Base-by-base conservation (phyloP, 2,113 vertebrate genomes). In the Zosterops lateralis region DNA sequence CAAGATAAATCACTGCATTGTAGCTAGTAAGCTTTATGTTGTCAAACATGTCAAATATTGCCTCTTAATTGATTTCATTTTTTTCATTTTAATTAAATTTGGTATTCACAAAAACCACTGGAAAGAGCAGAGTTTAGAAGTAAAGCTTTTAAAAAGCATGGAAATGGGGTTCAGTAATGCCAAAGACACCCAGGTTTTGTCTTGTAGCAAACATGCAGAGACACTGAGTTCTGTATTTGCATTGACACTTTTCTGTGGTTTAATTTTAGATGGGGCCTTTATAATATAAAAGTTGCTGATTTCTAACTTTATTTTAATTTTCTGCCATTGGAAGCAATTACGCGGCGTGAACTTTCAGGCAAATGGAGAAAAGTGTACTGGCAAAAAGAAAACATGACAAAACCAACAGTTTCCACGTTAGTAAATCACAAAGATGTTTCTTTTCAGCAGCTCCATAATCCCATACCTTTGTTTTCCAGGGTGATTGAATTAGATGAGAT, bases 1-100 rank as follows among this genome's bases (percentile, higher is more conserved):
- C 20, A 26, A 70, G 71, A 95, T 79, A 90, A 92, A 93, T 92
- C 83, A 65, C 47, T 74, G 70, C n/a, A 62, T 60, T 87, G 36
- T 54, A 40, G n/a, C 47, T 32, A 64, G 48, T 51, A 68, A 92
- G 70, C 51, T 94, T 73, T 88, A 28, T 68, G 44, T 72, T 92
- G 85, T 92, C 79, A 72, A 74, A 75, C 24, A 34, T 47, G 66
- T 62, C 87, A 92, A 94, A 83, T 82, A 78, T 42, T 87, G 67
- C 56, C 34, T 76, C 66, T 90, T 82, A 89, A 95, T 92, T 50
- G 31, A 83, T 89, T 62, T 28, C 0, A 36, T 56, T 89, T 76
- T 89, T 76, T 54, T 62, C 31, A 32, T 64, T 83, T 70, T 56
- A 89, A 83, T 89, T 62, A 70, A 76, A 53, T 81, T 75, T 92